phyloP scores from a whole-genome alignment of 1,140 invertebrate genomes.

The Gonioctena quinquepunctata region DNA sequence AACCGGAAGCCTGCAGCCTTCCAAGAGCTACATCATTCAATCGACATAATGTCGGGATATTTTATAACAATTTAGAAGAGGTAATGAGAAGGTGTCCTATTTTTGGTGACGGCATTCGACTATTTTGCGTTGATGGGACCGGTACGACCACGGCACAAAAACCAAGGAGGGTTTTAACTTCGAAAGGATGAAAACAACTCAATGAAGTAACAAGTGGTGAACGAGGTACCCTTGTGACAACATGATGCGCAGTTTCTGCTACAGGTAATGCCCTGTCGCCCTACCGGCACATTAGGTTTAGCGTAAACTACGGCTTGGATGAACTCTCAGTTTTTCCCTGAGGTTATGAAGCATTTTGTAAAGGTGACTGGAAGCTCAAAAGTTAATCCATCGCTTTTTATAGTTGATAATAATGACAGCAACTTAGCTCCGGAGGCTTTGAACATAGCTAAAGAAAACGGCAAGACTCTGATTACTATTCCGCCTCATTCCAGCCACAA shows the following conservation, averaged over 20 bases:
- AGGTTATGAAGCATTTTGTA: constrained; percentile 56
- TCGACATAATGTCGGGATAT: background rate
- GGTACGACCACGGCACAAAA: constrained; percentile 48
- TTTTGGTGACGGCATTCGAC: background rate
- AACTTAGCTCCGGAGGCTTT: constrained; percentile 51
- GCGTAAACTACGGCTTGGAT: constrained; percentile 54
- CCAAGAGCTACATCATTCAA: background rate
- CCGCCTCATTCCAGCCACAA: constrained; percentile 57
- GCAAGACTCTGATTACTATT: constrained; percentile 53
- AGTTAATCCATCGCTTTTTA: constrained; percentile 52
- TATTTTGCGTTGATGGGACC: constrained; percentile 56
- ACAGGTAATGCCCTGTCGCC: constrained; percentile 47
- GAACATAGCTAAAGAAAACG: constrained; percentile 46
- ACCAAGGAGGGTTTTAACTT: constrained; percentile 40
- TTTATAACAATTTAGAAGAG: background rate
- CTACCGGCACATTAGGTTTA: constrained; percentile 51
- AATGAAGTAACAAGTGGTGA: constrained; percentile 43
- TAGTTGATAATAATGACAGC: constrained; percentile 54
- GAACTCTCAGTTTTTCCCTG: constrained; percentile 54
- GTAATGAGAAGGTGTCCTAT: background rate
- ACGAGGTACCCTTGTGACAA: constrained; percentile 41
- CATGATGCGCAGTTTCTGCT: constrained; percentile 41
- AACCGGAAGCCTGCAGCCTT: background rate
- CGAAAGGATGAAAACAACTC: constrained; percentile 46
- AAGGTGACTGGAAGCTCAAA: constrained; percentile 42